Conservation (phyloP, 2,888 invertebrate genomes). For the Drosophila macrospina region DNA sequence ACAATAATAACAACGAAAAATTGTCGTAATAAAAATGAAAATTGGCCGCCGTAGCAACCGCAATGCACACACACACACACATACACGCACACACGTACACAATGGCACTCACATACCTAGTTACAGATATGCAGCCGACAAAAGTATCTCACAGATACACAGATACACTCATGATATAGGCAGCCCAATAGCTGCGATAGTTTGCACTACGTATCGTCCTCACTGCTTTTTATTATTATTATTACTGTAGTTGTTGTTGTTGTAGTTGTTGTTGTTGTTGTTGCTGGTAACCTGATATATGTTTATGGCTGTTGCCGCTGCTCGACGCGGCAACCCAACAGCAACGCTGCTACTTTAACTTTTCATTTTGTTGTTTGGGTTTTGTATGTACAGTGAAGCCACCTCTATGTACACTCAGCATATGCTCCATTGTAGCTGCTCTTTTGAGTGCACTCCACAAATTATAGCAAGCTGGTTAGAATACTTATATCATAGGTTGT, state of each 20-base stretch:
- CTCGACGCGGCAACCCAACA: constrained; percentile 19
- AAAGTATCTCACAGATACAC: constrained; percentile 76
- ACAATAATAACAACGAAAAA: constrained; percentile 61
- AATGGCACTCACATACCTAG: constrained; percentile 24
- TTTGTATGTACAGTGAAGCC: constrained; percentile 14
- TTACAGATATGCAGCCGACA: constrained; percentile 56
- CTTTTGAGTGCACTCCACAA: background rate
- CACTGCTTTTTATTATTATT: constrained; percentile 39
- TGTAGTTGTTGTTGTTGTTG: constrained; percentile 39
- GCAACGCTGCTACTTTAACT: constrained; percentile 77
- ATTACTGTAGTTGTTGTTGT: constrained; percentile 20
- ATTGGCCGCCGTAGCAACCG: constrained; percentile 68
- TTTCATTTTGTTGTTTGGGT: constrained; percentile 62
- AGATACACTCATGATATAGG: constrained; percentile 31
- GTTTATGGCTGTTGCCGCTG: constrained; percentile 79
- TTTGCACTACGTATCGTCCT: constrained; percentile 64
- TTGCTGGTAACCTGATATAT: constrained; percentile 76
- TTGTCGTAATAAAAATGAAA: constrained; percentile 72
- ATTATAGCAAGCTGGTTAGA: constrained; percentile 1
- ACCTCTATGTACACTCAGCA: constrained; percentile 1
- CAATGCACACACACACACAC: constrained; percentile 52
- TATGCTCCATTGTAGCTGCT: constrained; percentile 14
- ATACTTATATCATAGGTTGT: background rate
- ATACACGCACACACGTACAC: constrained; percentile 25
- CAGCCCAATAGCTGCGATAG: constrained; percentile 63